Evolutionary conservation across 2,797 vertebrate genomes (phyloP).

Genomic region (Lycodopsis pacificus): DNA sequence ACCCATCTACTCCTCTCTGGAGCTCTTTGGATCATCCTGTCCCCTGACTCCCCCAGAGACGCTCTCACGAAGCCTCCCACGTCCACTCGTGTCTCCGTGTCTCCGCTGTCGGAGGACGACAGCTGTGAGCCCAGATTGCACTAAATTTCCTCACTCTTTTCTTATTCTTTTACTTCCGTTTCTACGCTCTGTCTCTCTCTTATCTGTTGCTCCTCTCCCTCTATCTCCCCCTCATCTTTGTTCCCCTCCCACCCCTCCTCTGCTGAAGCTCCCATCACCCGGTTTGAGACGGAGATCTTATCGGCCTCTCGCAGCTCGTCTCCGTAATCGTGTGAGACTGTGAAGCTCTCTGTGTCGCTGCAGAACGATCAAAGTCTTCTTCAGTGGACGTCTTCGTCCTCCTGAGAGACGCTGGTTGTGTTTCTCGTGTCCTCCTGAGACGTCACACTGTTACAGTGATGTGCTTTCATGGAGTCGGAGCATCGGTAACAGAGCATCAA

Average conservation of each 20-base stretch:
- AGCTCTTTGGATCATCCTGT: no score
- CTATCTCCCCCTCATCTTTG: conserved; percentile 25
- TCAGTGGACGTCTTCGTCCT: neutral
- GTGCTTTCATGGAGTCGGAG: neutral
- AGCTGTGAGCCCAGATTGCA: conserved; percentile 38
- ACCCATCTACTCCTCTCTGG: no score
- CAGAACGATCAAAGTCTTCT: conserved; percentile 5
- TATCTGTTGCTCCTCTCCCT: conserved; percentile 24
- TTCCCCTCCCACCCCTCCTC: neutral
- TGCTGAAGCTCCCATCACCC: conserved; percentile 20
- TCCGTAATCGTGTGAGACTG: conserved; percentile 52
- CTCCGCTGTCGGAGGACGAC: conserved; percentile 9
- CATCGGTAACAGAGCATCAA: neutral
- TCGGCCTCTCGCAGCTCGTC: conserved; percentile 38
- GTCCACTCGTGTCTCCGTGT: neutral
- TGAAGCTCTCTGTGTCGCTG: no score
- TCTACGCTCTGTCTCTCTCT: neutral
- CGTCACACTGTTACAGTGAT: accelerated
- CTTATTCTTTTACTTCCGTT: neutral
- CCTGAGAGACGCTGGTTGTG: neutral
- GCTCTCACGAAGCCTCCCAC: neutral
- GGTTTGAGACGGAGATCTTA: conserved; percentile 54
- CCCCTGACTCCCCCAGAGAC: no score
- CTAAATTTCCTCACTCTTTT: conserved; percentile 41
- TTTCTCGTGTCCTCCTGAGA: neutral